Conservation (phyloP, 2,888 invertebrate species). For the Tineola bisselliella region DNA sequence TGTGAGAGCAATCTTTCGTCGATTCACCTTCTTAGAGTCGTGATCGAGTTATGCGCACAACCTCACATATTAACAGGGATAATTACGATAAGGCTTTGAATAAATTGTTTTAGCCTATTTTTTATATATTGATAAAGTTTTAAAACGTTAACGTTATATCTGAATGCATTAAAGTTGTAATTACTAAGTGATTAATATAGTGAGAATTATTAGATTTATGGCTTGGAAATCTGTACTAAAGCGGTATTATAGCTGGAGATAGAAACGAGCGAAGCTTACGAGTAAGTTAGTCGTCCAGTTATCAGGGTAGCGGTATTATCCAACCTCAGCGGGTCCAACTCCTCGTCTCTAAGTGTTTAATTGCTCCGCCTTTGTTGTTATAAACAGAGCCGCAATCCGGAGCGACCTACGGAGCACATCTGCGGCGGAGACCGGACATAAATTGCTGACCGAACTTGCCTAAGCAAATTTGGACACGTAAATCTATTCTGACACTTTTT, state of each 20-base stretch:
- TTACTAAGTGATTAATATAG: neutral
- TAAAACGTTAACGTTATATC: no score
- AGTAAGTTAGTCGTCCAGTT: conserved; percentile 14
- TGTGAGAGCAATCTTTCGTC: conserved; percentile 76
- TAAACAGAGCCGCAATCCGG: conserved; percentile 42
- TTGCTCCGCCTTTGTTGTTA: conserved; percentile 53
- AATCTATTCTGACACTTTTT: conserved; percentile 46
- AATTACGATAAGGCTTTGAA: no score
- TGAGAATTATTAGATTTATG: neutral
- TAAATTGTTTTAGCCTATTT: no score
- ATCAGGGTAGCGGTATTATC: conserved; percentile 26
- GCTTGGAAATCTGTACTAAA: neutral
- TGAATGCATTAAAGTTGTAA: neutral
- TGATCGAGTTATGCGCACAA: conserved; percentile 71
- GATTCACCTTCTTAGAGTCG: conserved; percentile 57
- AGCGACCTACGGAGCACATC: conserved; percentile 30
- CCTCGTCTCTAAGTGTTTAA: conserved; percentile 46
- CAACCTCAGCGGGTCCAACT: conserved; percentile 24
- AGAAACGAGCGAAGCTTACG: neutral
- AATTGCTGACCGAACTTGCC: conserved; percentile 46
- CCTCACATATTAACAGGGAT: conserved; percentile 77
- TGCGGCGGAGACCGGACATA: conserved; percentile 40
- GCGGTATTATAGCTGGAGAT: conserved; percentile 1
- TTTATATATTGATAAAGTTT: no score
- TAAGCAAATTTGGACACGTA: conserved; percentile 44